Percentiles rank a stretch among this genome's conserved stretches.
Conservation (phyloP, 2,113 vertebrate genomes). For the Gavialis gangeticus region DNA sequence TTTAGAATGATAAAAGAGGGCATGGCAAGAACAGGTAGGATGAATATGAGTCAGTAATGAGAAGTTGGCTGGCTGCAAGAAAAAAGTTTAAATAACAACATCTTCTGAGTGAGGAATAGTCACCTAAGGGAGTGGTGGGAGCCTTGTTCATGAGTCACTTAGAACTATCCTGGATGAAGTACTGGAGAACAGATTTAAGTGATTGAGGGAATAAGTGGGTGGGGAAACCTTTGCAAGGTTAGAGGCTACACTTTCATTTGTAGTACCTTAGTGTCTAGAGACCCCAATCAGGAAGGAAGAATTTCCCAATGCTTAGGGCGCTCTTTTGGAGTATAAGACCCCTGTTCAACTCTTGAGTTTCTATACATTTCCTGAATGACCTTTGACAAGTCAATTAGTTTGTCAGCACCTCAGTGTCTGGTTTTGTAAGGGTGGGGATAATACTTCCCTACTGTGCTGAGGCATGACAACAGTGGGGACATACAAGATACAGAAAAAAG, state of each 20-base stretch:
- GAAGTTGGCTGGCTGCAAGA: not conserved
- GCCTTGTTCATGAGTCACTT: not conserved
- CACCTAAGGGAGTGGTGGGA: not conserved
- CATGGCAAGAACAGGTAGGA: not conserved
- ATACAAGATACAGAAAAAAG: not conserved
- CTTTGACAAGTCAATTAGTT: not conserved
- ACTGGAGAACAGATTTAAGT: not conserved
- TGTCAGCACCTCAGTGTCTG: not conserved
- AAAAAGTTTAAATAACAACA: not conserved
- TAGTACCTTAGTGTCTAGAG: not conserved
- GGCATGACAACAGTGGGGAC: not conserved
- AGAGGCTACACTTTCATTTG: not conserved
- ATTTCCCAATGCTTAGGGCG: not conserved
- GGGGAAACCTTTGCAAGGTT: no score
- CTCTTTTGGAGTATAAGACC: not conserved
- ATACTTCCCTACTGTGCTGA: not conserved
- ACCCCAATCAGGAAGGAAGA: not conserved
- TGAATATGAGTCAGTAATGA: not conserved
- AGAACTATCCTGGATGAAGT: not conserved
- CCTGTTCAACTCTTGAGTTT: not conserved
- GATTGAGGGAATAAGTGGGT: no score
- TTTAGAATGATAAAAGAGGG: not conserved
- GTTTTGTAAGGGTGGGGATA: not conserved
- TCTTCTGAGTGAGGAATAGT: not conserved
- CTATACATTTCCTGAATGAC: not conserved